Percentiles rank a stretch among this genome's conserved stretches.
Conservation (phyloP, 92 coral and sea anemone genomes). For the Zoanthus sociatus region DNA sequence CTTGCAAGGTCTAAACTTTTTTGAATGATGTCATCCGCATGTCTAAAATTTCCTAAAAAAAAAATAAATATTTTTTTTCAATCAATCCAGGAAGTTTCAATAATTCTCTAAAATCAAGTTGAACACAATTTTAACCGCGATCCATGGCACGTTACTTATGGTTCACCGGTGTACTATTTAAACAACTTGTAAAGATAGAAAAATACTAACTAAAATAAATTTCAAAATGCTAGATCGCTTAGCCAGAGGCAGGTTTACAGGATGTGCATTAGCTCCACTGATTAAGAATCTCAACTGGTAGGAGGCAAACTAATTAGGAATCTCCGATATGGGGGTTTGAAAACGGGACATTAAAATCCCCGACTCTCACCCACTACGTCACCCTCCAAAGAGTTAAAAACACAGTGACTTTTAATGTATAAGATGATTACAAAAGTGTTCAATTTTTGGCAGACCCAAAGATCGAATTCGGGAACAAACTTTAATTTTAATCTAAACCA, state of each 20-base stretch:
- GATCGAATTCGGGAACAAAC: too few relatives aligned
- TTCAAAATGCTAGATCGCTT: not conserved
- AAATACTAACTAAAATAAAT: not conserved
- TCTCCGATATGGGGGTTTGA: too few relatives aligned
- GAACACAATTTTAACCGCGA: not conserved
- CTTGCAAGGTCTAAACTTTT: slow-evolving; percentile 29
- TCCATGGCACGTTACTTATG: not conserved
- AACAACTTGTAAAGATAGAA: not conserved
- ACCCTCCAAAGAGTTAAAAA: too few relatives aligned
- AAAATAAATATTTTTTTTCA: not conserved
- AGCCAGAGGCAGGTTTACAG: not conserved
- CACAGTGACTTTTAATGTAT: too few relatives aligned
- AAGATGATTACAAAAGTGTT: too few relatives aligned
- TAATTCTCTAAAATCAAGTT: not conserved
- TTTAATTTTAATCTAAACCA: too few relatives aligned
- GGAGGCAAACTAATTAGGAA: too few relatives aligned
- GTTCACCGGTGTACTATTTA: not conserved
- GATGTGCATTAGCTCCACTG: not conserved
- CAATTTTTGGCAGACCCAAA: too few relatives aligned
- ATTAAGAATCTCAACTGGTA: not conserved
- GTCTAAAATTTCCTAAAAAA: slow-evolving; percentile 6
- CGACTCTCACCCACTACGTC: too few relatives aligned
- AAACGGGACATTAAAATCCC: too few relatives aligned
- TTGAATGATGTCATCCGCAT: slow-evolving; percentile 11
- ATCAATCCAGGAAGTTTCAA: not conserved